Base-by-base conservation (phyloP, 1,140 invertebrate genomes). In the Panagrolaimus sp. region DNA sequence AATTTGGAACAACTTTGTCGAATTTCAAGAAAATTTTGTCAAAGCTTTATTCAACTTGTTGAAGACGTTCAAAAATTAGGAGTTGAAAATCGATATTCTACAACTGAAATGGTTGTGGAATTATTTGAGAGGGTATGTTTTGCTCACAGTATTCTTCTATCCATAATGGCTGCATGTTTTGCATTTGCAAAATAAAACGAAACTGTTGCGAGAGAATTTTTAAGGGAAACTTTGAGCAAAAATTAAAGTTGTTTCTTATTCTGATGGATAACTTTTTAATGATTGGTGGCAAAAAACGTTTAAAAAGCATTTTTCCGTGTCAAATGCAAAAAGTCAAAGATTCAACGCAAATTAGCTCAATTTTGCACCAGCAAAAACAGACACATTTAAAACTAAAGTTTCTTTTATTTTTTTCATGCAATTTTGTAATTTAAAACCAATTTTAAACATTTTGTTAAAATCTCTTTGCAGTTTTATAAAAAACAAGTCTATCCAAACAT, bases 1-100 rank as follows among this genome's bases (percentile, higher is more conserved):
- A 89, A 89, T 80, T 80, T 89, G 65, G 89, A 89, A 77, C 89
- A 89, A 78, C 83, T 89, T 0, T 89, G 88, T 74, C 87, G 87
- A 78, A 88, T 88, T 82, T 31, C 25, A 16, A 88, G 89, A 78
- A 87, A 86, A 9, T 89, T 89, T 79, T 89, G 88, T 78, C 88
- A 88, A 79, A 88, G 89, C 71, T 89, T 89, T 76, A 84, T 89
- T 45, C 83, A 84, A 42, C 82, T 88, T 14, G 75, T 89, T 4
- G 78, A 88, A 14, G 86, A 87, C 71, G 84, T 87, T 66, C 86
- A 86, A 71, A 84, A 83, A 53, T 65, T 74, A 68, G 64, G 83
- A 78, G 76, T 84, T 80, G 84, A 86, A 67, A 73, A 84, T 9
- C 78, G 64, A 16, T 86, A 84, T 73, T 83, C 86, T 25, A 85